Evolutionary conservation across 2,888 invertebrate genomes (phyloP), one percentile per base, ranked within the genome.

Genomic region (Idaea dimidiata): DNA sequence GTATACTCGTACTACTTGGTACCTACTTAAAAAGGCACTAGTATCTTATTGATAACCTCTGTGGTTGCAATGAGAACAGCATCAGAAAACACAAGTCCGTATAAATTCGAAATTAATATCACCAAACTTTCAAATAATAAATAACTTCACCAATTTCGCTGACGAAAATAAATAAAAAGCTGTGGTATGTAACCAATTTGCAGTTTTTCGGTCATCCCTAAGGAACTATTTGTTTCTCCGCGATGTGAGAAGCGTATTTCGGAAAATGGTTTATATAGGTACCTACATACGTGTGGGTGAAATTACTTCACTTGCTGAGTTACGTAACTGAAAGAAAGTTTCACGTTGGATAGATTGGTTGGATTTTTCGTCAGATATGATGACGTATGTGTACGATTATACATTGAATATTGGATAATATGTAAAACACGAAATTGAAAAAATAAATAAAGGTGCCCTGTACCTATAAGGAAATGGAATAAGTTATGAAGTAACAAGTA

Each of bases 91-190:
- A 0, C 1, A 10, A 10, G 33, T 33, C 14, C 14, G 43, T 14
- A 1, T 58, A 60, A 55, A 59, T 56, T 60, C 55, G 57, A 62
- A 66, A 65, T 16, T n/a, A 14, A 60, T 56, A 55, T 54, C 43
- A 64, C 58, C 10, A 60, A 5, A 32, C 59, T 56, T 59, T 54
- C 43, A 16, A 17, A 17, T 60, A 18, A n/a, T 16, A 33, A 16
- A 43, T 14, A 8, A 43, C 43, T 43, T 43, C 43, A 43, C 14
- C 43, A 43, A 43, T 59, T 53, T 58, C 16, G 31, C 16, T n/a
- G 32, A 57, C 16, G 24, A 14, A 57, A 17, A 57, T 57, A 57
- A 57, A 57, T 24, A 57, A 55, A 16, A 18, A 56, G 10, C 8
- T 53, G n/a, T 10, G 16, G 43, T 10, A 43, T 43, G 14, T 43